A percentile compares a stretch with the other conserved stretches of the same genome.
These are phyloP conservation scores for Alauda arvensis DNA, from an alignment of 2,797 vertebrate species.

Conservation along the genomic window DNA sequence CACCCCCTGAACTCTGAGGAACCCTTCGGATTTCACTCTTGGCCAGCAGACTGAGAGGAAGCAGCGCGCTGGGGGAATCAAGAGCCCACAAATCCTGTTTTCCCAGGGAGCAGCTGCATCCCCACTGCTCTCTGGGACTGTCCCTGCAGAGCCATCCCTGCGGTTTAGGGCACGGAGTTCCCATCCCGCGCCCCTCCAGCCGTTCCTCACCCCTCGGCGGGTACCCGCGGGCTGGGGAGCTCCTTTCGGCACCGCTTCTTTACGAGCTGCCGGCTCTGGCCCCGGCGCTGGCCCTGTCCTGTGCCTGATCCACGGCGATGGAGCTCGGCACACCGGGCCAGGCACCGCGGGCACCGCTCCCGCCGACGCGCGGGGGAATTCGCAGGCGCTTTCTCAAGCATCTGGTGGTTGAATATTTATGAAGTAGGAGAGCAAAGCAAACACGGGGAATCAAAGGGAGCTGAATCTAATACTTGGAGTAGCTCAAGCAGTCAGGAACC, in stretches of 20 bases:
- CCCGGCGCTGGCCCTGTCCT: accelerated
- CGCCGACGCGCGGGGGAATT: background rate
- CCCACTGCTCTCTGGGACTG: accelerated
- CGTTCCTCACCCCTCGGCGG: accelerated
- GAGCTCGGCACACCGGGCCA: background rate
- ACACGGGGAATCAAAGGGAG: background rate
- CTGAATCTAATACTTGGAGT: background rate
- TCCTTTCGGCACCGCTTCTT: background rate
- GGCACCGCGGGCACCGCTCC: background rate
- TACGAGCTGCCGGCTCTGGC: background rate
- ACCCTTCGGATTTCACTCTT: accelerated
- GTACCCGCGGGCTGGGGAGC: accelerated
- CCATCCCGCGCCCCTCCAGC: accelerated
- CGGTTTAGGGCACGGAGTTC: accelerated
- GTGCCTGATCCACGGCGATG: background rate
- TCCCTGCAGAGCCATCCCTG: background rate
- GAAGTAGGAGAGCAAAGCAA: conserved; percentile 14
- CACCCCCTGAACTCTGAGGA: accelerated
- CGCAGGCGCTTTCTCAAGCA: background rate
- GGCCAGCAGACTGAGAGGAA: background rate
- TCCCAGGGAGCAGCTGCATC: background rate
- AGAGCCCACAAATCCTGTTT: accelerated
- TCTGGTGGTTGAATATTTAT: conserved; percentile 10
- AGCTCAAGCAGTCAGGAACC: background rate
- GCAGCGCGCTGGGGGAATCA: accelerated